Evolutionary conservation across 2,888 invertebrate species (phyloP), one percentile per base, ranked within the genome.

Genomic region (Tetragonisca angustula): DNA sequence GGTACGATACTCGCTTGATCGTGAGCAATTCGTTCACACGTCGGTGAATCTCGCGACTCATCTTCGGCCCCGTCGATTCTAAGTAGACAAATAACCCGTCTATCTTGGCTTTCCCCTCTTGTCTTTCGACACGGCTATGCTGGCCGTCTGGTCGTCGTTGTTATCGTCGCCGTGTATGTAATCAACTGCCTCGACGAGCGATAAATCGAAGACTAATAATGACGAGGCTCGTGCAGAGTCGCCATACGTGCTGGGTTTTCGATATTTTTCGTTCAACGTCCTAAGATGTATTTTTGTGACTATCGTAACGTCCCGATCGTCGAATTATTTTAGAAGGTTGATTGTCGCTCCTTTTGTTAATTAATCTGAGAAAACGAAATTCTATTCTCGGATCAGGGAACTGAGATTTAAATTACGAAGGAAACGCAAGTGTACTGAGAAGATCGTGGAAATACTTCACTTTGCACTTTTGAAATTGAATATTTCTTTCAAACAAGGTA

Each of bases 11-110:
- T 89, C 87, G 80, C 75, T 76, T 85, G 82, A 83, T 90, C 84
- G 86, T 89, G 87, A 91, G 83, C 91, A 85, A 91, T 90, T 87
- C 81, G 71, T 79, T 88, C 73, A 86, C 91, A 86, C 85, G 79
- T 87, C 87, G 83, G 85, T 88, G n/a, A 4, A 87, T 76, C 4
- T 50, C 88, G 82, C 86, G 76, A 69, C 65, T 84, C 83, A 85
- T 81, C 79, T 77, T 84, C 80, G 52, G 72, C 76, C 74, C 79
- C 84, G 79, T 50, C 81, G 84, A 88, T 88, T 80, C 77, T 80
- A 77, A 81, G 76, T 71, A 79, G 81, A 82, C 86, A 81, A 88
- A 83, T 62, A 73, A 79, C 71, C 65, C 15, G 19, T 19, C 24
- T 15, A 36, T n/a, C 19, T 43, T 9, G 24, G 2, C n/a, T 62